Percentiles rank a stretch among this genome's conserved stretches.
phyloP scores from a whole-genome alignment of 2,113 vertebrate species.

The Alectura lathami region DNA sequence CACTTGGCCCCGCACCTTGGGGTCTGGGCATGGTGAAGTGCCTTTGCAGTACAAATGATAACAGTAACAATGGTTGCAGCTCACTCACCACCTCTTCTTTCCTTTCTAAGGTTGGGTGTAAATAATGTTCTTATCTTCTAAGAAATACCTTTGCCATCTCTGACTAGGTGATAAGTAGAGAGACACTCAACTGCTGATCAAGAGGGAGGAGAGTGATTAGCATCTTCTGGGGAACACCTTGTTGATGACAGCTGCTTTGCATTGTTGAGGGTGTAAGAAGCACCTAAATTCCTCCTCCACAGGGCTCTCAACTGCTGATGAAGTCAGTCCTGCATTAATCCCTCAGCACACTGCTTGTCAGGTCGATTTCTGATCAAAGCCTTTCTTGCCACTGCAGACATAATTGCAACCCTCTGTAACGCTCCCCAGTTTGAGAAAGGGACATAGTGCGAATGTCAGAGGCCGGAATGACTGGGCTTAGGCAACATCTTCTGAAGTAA shows the following conservation, averaged over 20 bases:
- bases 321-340: constrained; percentile 56
- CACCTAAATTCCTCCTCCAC: constrained; percentile 56
- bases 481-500: not conserved
- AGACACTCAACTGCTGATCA: constrained; percentile 60
- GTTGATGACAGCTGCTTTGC: constrained; percentile 57
- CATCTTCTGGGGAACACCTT: constrained; percentile 63
- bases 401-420: not conserved
- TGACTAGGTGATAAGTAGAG: constrained; percentile 59
- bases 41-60: constrained; percentile 3
- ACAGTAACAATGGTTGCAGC: constrained; percentile 2
- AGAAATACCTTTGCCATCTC: constrained; percentile 58
- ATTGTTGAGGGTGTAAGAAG: constrained; percentile 60
- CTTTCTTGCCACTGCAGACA: not conserved
- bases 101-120: constrained; percentile 26
- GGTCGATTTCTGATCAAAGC: constrained; percentile 47
- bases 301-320: constrained; percentile 46
- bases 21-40: not conserved
- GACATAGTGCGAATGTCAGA: not conserved
- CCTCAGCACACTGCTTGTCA: constrained; percentile 1
- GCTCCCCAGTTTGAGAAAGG: not conserved
- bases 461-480: not conserved
- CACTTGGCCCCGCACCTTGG: not conserved
- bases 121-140: constrained; percentile 53
- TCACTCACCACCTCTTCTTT: constrained; percentile 2
- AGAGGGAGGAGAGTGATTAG: constrained; percentile 57